Base-by-base conservation (phyloP, 1,140 invertebrate genomes). In the Manduca sexta region DNA sequence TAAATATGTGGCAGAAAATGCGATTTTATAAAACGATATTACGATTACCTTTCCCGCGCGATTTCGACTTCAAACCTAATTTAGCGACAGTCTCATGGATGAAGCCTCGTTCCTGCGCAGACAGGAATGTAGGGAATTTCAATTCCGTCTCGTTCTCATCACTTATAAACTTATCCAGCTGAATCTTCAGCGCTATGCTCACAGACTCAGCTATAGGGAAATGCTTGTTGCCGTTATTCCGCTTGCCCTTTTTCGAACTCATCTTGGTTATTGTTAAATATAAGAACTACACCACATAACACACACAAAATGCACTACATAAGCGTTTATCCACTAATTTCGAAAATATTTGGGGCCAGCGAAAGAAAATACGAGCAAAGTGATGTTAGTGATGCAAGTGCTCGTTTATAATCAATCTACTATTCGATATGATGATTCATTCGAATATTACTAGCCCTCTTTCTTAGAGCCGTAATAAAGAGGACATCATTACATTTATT, bases 81-180 rank as follows among this genome's bases (percentile, higher is more conserved):
- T 89, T 82, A 3, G 69, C 76, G 2, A 89, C 90, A 13, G 92
- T 83, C 51, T 89, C 83, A 75, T 95, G 94, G 42, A 95, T 89
- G 68, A 93, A 94, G n/a, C 91, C 92, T 70, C 94, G 87, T 69
- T 95, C 93, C 55, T 90, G 89, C 1, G 91, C 89, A 14, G 89
- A 92, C 30, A 95, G 88, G 6, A 92, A 93, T 4, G 92, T 92
- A 16, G 93, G 93, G 81, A 94, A 94, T 56, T 90, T 89, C 3
- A 86, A 60, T 48, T 87, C 86, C 0, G 82, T 86, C 54, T 89
- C 88, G 63, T 92, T 90, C 57, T 88, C 87, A 50, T 89, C 76
- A 34, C 76, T 83, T 16, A 91, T 64, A 56, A 94, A 90, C 51
- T 91, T 91, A 59, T 92, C 91, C 31, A 93, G 53, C 31, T 87